Conservation (phyloP, 2,888 invertebrate genomes). For the Leptinotarsa juncta region DNA sequence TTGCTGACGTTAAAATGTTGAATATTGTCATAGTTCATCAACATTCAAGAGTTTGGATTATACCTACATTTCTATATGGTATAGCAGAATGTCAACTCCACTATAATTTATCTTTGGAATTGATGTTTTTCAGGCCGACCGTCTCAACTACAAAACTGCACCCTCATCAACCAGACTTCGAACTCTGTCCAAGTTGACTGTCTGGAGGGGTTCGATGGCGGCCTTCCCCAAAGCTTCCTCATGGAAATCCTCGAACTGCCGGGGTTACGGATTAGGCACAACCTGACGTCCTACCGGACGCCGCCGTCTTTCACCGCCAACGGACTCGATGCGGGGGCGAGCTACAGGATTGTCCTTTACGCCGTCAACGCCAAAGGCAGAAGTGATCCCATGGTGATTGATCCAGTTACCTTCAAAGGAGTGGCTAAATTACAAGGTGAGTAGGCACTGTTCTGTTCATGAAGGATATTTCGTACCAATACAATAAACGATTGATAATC, state of each 20-base stretch:
- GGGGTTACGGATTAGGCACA: constrained; percentile 71
- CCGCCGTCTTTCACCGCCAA: constrained; percentile 78
- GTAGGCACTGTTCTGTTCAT: not conserved
- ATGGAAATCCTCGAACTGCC: constrained; percentile 83
- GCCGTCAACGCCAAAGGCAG: constrained; percentile 90
- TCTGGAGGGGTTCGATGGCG: constrained; percentile 88
- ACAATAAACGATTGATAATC: too few species aligned
- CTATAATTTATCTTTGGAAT: too few species aligned
- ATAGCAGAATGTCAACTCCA: too few species aligned
- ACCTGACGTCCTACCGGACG: constrained; percentile 70
- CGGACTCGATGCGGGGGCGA: constrained; percentile 79
- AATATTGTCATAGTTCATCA: too few species aligned
- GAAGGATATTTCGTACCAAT: too few species aligned
- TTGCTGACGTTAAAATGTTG: too few species aligned
- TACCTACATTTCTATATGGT: too few species aligned
- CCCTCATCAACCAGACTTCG: constrained; percentile 87
- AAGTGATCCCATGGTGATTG: constrained; percentile 85
- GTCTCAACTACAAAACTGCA: constrained; percentile 88
- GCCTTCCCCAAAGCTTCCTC: constrained; percentile 87
- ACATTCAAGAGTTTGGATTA: too few species aligned
- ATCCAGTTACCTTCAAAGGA: constrained; percentile 86
- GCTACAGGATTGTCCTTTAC: constrained; percentile 84
- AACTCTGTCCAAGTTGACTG: constrained; percentile 88
- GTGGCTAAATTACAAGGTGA: constrained; percentile 89
- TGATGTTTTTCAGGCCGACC: constrained; percentile 78